phyloP scores from a whole-genome alignment of 1,140 invertebrate genomes.

The Lepidostoma basale region DNA sequence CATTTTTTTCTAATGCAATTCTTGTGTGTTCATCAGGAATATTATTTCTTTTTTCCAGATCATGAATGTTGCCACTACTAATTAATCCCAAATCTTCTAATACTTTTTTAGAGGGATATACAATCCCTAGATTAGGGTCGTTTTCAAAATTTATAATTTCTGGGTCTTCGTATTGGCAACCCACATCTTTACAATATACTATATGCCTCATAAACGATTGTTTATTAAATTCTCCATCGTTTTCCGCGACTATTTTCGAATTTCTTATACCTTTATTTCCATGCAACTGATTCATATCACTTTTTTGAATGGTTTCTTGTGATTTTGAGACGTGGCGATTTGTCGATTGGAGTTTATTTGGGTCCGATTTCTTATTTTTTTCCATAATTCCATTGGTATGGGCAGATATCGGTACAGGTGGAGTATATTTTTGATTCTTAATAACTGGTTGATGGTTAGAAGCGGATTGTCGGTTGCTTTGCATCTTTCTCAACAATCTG shows the following conservation, averaged over 20 bases:
- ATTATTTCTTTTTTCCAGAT: too few species aligned
- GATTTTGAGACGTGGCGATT: background rate
- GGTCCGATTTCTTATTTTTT: background rate
- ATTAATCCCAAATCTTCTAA: background rate
- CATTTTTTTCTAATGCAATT: too few species aligned
- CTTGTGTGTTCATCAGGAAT: too few species aligned
- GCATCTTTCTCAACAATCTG: constrained; percentile 16
- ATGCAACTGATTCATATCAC: constrained; percentile 22
- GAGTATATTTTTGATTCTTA: too few species aligned
- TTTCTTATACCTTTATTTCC: constrained; percentile 17
- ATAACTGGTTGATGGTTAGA: background rate
- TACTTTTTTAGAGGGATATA: constrained; percentile 28
- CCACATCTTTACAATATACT: constrained; percentile 15
- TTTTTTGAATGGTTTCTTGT: constrained; percentile 11
- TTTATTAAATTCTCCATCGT: background rate
- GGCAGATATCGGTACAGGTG: too few species aligned
- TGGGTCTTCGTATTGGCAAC: constrained; percentile 30
- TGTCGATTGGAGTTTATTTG: background rate
- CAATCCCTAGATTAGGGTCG: constrained; percentile 18
- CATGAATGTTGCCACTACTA: too few species aligned
- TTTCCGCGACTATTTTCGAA: background rate
- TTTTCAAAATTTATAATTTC: constrained; percentile 19
- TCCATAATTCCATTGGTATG: background rate
- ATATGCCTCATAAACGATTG: background rate
- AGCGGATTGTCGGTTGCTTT: constrained; percentile 8